phyloP scores from a whole-genome alignment of 1,140 invertebrate species.

The Maniola jurtina region DNA sequence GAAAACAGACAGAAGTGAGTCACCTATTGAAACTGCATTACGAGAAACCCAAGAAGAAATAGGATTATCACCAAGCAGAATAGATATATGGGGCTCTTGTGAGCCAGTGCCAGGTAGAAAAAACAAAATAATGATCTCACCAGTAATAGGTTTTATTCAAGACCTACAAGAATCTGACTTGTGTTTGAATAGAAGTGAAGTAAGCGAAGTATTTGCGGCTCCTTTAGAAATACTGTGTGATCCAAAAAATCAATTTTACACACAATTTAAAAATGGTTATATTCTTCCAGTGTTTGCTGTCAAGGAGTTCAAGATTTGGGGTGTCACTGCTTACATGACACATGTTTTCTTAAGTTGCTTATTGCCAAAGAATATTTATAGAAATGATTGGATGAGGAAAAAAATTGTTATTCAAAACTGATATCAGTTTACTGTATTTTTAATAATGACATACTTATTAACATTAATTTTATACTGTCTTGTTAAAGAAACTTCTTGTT shows the following conservation, averaged over 20 bases:
- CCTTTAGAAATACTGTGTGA: slow-evolving; percentile 85
- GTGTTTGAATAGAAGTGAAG: slow-evolving; percentile 84
- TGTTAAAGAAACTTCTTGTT: slow-evolving; percentile 28
- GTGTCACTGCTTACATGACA: slow-evolving; percentile 69
- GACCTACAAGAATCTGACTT: slow-evolving; percentile 78
- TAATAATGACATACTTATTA: not conserved
- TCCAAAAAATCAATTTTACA: slow-evolving; percentile 74
- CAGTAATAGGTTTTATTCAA: slow-evolving; percentile 86
- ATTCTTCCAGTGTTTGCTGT: slow-evolving; percentile 64
- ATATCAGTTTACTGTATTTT: slow-evolving; percentile 1
- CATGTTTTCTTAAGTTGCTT: slow-evolving; percentile 62
- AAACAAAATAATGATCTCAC: slow-evolving; percentile 82
- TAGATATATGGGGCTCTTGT: slow-evolving; percentile 87
- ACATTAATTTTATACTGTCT: slow-evolving; percentile 2
- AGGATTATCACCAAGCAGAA: slow-evolving; percentile 81
- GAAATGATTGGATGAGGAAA: slow-evolving; percentile 59
- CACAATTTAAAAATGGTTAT: slow-evolving; percentile 58
- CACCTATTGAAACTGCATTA: slow-evolving; percentile 85
- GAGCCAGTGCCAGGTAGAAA: slow-evolving; percentile 71
- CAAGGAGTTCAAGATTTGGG: slow-evolving; percentile 69
- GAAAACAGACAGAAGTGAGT: slow-evolving; percentile 84
- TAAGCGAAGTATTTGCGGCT: slow-evolving; percentile 88
- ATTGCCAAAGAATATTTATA: slow-evolving; percentile 59
- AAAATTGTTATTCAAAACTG: slow-evolving; percentile 34
- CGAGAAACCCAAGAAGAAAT: slow-evolving; percentile 94